Conservation (phyloP, 2,888 invertebrate species). For the Caenorhabditis auriculariae region DNA sequence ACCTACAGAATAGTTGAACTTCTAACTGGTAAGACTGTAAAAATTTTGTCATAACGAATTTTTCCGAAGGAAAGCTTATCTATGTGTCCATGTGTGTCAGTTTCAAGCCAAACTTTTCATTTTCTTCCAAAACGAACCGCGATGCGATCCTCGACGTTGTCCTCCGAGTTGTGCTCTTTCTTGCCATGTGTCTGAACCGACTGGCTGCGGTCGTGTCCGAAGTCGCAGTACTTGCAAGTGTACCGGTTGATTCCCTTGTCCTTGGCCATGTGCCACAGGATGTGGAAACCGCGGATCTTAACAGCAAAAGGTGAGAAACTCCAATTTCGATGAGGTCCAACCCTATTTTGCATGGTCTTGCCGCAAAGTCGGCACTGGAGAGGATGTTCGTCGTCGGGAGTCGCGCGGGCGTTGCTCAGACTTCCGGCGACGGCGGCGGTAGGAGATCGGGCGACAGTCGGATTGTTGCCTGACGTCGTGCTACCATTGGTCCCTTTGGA, state of each 20-base stretch:
- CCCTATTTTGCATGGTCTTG: constrained; percentile 57
- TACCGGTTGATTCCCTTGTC: constrained; percentile 61
- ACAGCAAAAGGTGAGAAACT: constrained; percentile 5
- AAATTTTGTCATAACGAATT: no score
- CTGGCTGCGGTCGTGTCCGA: constrained; percentile 60
- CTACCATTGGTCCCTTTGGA: no score
- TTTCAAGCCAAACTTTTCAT: not conserved
- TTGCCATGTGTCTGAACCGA: constrained; percentile 59
- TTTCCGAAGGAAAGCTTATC: no score
- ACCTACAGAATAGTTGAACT: no score
- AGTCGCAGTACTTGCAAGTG: constrained; percentile 56
- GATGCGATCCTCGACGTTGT: constrained; percentile 55
- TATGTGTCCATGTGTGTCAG: no score
- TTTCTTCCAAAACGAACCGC: constrained; percentile 22
- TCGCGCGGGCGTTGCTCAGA: not conserved
- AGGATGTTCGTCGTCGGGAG: constrained; percentile 52
- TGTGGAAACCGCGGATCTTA: constrained; percentile 60
- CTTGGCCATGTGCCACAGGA: constrained; percentile 60
- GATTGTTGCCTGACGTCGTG: no score
- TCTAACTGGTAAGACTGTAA: no score
- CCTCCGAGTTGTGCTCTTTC: constrained; percentile 56
- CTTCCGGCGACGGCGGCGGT: constrained; percentile 1
- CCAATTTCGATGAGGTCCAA: constrained; percentile 10
- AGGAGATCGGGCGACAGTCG: constrained; percentile 3
- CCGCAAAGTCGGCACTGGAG: constrained; percentile 60